A percentile compares a stretch with the other conserved stretches of the same genome.
Evolutionary conservation across 2,113 vertebrate genomes (phyloP).

Genomic region (Asarcornis scutulata): DNA sequence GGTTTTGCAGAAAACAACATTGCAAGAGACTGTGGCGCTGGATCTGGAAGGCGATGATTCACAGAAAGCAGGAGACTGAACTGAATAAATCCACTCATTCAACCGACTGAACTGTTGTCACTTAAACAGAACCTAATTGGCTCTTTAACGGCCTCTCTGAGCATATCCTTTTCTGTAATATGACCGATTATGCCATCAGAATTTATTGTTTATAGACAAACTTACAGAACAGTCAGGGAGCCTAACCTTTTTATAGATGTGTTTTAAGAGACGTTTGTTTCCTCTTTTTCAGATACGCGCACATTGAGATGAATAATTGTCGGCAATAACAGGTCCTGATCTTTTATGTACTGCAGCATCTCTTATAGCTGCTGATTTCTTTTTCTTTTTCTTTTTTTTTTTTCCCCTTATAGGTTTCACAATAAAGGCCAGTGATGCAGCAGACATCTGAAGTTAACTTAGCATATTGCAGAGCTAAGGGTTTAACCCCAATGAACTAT

Average conservation of each 20-base stretch:
- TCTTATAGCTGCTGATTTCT: conserved; percentile 59
- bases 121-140: conserved; percentile 74
- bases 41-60: conserved; percentile 67
- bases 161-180: conserved; percentile 72
- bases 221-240: conserved; percentile 62
- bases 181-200: conserved; percentile 72
- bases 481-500: conserved; percentile 70
- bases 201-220: conserved; percentile 75
- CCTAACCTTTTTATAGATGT: conserved; percentile 72
- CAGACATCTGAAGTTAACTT: conserved; percentile 69
- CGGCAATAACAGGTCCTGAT: conserved; percentile 69
- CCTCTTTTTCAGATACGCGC: conserved; percentile 60
- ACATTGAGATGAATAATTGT: conserved; percentile 70
- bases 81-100: conserved; percentile 73
- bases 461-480: conserved; percentile 67
- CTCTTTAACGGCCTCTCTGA: conserved; percentile 72
- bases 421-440: conserved; percentile 67
- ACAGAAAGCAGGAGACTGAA: conserved; percentile 58
- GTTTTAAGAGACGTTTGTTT: conserved; percentile 69
- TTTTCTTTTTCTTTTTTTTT: conserved; percentile 54
- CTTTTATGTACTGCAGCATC: conserved; percentile 64
- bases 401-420: conserved; percentile 67
- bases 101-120: conserved; percentile 72
- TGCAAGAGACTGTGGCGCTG: conserved; percentile 45
- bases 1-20: conserved; percentile 59